Percentiles rank a stretch among this genome's conserved stretches.
Evolutionary conservation across 2,113 vertebrate genomes (phyloP).

Genomic region (Microcebus jonahi): DNA sequence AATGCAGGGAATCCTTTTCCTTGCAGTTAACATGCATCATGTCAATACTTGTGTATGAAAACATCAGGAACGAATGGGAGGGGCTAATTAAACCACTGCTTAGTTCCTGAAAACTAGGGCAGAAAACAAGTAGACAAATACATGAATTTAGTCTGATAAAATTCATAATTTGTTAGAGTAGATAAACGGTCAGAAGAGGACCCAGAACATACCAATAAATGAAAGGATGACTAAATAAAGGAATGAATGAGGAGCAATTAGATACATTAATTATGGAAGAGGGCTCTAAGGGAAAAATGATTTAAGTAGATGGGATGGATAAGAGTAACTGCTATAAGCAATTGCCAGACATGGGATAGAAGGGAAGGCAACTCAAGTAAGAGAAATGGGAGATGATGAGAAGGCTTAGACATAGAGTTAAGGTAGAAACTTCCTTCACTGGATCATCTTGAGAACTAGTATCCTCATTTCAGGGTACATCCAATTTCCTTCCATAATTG

Average conservation of each 20-base stretch:
- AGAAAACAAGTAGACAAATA: background rate
- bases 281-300: fast-evolving
- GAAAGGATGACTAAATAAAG: background rate
- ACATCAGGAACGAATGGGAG: background rate
- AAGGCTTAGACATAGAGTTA: background rate
- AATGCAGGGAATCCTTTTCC: background rate
- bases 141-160: background rate
- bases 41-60: background rate
- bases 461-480: background rate
- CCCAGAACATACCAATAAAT: background rate
- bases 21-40: background rate
- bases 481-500: too few relatives aligned
- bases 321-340: background rate
- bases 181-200: background rate
- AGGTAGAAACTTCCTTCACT: too few relatives aligned
- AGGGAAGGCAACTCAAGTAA: background rate
- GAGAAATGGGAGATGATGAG: background rate
- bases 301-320: background rate
- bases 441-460: background rate
- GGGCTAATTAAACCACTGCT: background rate
- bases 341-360: fast-evolving
- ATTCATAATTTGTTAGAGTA: background rate
- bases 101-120: background rate
- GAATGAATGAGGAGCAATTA: background rate
- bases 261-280: background rate